phyloP scores from a whole-genome alignment of 2,888 invertebrate genomes.

The Clostera curtula region DNA sequence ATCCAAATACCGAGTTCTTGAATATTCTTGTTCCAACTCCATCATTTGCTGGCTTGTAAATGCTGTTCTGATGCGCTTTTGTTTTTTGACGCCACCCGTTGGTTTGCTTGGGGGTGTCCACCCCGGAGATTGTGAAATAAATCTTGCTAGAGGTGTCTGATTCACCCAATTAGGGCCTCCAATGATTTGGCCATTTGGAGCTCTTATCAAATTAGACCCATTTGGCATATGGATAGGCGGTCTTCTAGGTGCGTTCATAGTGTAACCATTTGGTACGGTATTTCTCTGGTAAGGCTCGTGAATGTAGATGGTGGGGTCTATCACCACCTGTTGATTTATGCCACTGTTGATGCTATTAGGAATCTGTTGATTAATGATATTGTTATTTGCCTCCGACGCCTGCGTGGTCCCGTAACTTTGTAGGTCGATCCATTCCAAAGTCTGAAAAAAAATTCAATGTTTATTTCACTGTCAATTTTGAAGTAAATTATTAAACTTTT shows the following conservation, averaged over 20 bases:
- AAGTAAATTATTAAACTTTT: no score
- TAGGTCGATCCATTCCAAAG: slow-evolving; percentile 23
- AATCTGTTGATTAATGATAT: slow-evolving; percentile 9
- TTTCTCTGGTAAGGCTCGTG: slow-evolving; percentile 10
- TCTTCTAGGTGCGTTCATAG: slow-evolving; percentile 5
- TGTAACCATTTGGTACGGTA: slow-evolving; percentile 5
- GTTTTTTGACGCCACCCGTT: slow-evolving; percentile 33
- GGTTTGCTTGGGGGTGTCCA: slow-evolving; percentile 23
- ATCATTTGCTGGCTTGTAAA: slow-evolving; percentile 85
- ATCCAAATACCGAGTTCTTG: slow-evolving; percentile 79
- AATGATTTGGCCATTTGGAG: slow-evolving; percentile 14
- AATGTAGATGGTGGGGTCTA: slow-evolving; percentile 15
- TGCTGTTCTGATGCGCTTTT: slow-evolving; percentile 83
- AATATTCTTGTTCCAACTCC: slow-evolving; percentile 84
- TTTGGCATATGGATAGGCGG: slow-evolving; percentile 6
- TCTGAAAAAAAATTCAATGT: slow-evolving; percentile 22
- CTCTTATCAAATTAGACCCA: slow-evolving; percentile 9
- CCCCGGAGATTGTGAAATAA: slow-evolving; percentile 13
- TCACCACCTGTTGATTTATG: slow-evolving; percentile 7
- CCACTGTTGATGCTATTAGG: slow-evolving; percentile 16
- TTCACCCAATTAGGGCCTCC: slow-evolving; percentile 9
- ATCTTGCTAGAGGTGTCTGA: slow-evolving; percentile 13
- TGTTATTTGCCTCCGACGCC: slow-evolving; percentile 9
- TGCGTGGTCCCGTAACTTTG: slow-evolving; percentile 12
- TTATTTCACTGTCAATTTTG: no score